phyloP scores from a whole-genome alignment of 2,113 vertebrate genomes.

The Sylvietta virens region DNA sequence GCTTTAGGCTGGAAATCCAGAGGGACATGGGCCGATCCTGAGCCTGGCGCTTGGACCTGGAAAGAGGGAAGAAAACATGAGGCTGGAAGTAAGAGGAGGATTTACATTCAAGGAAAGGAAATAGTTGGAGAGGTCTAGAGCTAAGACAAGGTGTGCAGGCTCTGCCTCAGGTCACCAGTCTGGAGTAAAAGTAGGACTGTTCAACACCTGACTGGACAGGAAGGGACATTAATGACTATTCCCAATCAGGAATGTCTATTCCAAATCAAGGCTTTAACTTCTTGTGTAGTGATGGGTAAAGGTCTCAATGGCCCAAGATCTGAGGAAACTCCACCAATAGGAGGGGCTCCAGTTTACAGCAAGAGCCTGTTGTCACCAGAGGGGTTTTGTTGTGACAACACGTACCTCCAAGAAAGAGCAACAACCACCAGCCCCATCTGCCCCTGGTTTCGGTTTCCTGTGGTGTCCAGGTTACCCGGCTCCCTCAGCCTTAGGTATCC shows the following conservation, averaged over 20 bases:
- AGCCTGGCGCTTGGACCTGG: slow-evolving; percentile 85
- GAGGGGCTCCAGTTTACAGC: neutral
- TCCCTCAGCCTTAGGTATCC: neutral
- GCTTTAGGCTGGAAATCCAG: slow-evolving; percentile 86
- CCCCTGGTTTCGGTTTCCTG: neutral
- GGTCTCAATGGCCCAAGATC: neutral
- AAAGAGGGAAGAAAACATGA: neutral
- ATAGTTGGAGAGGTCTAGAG: neutral
- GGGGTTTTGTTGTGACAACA: neutral
- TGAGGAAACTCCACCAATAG: neutral
- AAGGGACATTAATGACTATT: neutral
- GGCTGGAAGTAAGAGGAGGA: neutral
- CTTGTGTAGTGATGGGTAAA: rapidly evolving
- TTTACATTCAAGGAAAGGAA: neutral
- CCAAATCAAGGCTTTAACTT: neutral
- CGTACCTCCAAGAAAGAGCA: rapidly evolving
- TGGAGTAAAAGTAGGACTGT: neutral
- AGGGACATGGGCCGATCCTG: slow-evolving; percentile 88
- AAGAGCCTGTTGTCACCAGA: neutral
- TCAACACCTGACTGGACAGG: neutral
- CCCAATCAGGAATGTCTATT: neutral
- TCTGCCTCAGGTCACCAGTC: neutral
- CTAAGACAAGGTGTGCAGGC: neutral
- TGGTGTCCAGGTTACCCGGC: neutral
- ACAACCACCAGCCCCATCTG: neutral